These are phyloP conservation scores for Timema cristinae DNA, from an alignment of 2,888 invertebrate species.

Conservation along the genomic window DNA sequence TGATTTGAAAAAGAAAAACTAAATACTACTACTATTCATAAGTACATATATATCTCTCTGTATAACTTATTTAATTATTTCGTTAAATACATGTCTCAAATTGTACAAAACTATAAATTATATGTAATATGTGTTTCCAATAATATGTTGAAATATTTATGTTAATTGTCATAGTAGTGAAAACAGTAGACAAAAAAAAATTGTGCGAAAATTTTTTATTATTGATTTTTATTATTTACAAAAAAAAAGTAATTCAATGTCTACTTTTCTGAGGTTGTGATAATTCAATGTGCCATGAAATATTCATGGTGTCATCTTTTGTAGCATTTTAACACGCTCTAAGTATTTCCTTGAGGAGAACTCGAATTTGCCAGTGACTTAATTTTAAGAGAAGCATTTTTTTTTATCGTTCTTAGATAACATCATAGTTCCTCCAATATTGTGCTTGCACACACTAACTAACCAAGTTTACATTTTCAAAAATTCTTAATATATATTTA, in stretches of 20 bases:
- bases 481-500: too few species aligned
- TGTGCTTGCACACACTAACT: too few species aligned
- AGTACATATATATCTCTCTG: constrained; percentile 10
- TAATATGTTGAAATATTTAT: constrained; percentile 11
- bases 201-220: constrained; percentile 2
- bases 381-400: constrained; percentile 11
- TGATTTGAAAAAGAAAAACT: not conserved
- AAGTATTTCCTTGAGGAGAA: constrained; percentile 6
- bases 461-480: too few species aligned
- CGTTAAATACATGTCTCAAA: not conserved
- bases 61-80: constrained; percentile 12
- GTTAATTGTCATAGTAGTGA: not conserved
- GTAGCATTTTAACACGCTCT: constrained; percentile 5
- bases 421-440: too few species aligned
- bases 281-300: constrained; percentile 27
- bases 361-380: constrained; percentile 13
- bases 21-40: constrained; percentile 1
- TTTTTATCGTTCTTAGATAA: not conserved
- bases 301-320: constrained; percentile 6
- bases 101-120: constrained; percentile 12
- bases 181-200: not conserved
- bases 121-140: constrained; percentile 12
- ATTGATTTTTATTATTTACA: constrained; percentile 8
- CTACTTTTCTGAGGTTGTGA: constrained; percentile 26
- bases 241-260: constrained; percentile 8